phyloP scores from a whole-genome alignment of 2,888 invertebrate species.

The Tiliacea aurago region DNA sequence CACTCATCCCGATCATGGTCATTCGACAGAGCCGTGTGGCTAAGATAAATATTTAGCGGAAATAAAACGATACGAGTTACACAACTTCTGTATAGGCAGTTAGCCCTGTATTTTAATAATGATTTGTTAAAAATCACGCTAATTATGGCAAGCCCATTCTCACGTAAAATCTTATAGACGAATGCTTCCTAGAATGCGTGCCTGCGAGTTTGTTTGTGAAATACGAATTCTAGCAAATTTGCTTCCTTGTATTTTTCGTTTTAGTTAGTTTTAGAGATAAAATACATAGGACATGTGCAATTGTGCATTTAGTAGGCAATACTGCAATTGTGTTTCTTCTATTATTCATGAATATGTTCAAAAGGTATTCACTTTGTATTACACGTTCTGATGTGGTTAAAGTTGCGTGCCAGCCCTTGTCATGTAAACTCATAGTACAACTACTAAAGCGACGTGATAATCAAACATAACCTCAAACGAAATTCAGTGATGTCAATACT shows the following conservation, averaged over 20 bases:
- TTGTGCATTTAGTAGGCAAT: not conserved
- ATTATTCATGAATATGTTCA: constrained; percentile 13
- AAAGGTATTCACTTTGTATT: not conserved
- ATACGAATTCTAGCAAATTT: not conserved
- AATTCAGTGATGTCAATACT: constrained; percentile 21
- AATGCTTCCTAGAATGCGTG: constrained; percentile 10
- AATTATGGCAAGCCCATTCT: constrained; percentile 16
- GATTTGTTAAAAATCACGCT: constrained; percentile 10
- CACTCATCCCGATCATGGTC: constrained; percentile 51
- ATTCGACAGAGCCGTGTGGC: constrained; percentile 49
- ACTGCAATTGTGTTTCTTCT: not conserved
- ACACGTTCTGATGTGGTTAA: not conserved
- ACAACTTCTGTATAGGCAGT: constrained; percentile 45
- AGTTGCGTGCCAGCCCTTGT: not conserved
- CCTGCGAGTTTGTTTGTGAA: not conserved
- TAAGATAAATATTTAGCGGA: constrained; percentile 58
- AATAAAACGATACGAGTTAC: constrained; percentile 45
- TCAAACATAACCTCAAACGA: constrained; percentile 30
- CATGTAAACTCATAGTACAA: constrained; percentile 18
- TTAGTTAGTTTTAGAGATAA: not conserved
- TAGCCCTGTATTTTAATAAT: constrained; percentile 26
- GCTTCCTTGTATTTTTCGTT: not conserved
- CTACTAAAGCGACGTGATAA: constrained; percentile 15
- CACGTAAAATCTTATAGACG: constrained; percentile 27
- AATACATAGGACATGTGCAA: not conserved